These are phyloP conservation scores for Tetrapedia diversipes DNA, from an alignment of 2,888 invertebrate species.

Conservation along the genomic window DNA sequence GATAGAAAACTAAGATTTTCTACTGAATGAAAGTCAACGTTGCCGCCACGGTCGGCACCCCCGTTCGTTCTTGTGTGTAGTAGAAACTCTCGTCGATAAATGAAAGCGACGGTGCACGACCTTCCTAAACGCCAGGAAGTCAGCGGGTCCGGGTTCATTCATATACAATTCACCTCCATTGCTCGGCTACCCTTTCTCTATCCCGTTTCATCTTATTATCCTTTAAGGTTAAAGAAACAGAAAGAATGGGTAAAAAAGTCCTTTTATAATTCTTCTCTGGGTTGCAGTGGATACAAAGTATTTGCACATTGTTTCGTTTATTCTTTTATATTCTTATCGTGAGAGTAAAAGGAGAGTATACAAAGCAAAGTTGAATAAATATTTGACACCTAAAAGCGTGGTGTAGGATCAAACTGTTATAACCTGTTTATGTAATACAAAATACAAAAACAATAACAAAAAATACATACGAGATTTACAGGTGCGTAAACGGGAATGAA, in stretches of 20 bases:
- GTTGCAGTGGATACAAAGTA: neutral
- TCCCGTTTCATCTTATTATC: constrained; percentile 42
- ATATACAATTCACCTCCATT: constrained; percentile 50
- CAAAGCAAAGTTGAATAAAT: no score
- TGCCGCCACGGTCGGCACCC: constrained; percentile 38
- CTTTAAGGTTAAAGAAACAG: constrained; percentile 44
- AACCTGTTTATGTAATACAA: no score
- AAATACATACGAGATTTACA: no score
- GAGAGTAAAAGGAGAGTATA: no score
- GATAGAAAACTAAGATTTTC: constrained; percentile 6
- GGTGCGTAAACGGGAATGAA: no score
- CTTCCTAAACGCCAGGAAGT: constrained; percentile 61
- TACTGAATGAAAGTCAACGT: constrained; percentile 40
- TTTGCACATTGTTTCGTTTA: neutral
- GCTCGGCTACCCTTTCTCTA: constrained; percentile 40
- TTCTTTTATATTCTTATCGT: neutral
- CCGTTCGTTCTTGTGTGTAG: constrained; percentile 27
- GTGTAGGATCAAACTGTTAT: no score
- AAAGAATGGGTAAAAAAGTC: neutral
- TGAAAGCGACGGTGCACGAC: constrained; percentile 60
- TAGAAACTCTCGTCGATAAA: constrained; percentile 51
- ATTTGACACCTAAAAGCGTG: no score
- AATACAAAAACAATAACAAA: no score
- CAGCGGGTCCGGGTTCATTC: constrained; percentile 56
- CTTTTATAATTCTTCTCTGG: neutral